Percentiles rank a stretch among this genome's conserved stretches.
These are phyloP conservation scores for Cheilosia soror DNA, from an alignment of 2,888 invertebrate genomes.

Conservation along the genomic window DNA sequence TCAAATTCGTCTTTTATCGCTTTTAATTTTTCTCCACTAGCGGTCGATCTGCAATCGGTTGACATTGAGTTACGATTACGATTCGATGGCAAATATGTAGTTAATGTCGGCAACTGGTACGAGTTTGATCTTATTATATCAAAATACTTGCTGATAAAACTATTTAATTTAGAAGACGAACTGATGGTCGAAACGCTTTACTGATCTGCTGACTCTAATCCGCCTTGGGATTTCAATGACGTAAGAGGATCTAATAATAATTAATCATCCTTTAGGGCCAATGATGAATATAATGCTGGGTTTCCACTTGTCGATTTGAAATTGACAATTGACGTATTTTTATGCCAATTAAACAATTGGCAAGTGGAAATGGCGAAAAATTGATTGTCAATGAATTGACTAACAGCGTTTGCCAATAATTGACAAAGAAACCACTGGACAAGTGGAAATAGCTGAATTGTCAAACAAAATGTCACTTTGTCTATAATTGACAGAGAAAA, in stretches of 20 bases:
- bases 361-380: no score
- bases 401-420: no score
- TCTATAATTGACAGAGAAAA: no score
- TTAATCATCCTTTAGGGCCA: constrained; percentile 51
- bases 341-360: constrained; percentile 64
- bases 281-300: no score
- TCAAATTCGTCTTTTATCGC: constrained; percentile 42
- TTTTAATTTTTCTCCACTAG: constrained; percentile 73
- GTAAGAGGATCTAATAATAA: constrained; percentile 36
- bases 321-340: no score
- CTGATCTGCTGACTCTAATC: not conserved
- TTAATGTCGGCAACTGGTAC: not conserved
- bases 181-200: not conserved
- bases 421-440: no score
- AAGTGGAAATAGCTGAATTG: no score
- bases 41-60: constrained; percentile 27
- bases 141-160: not conserved
- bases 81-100: constrained; percentile 18
- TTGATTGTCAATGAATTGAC: no score
- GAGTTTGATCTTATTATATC: not conserved
- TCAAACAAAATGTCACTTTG: no score
- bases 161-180: not conserved
- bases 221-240: not conserved
- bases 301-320: no score
- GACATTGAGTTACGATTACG: constrained; percentile 26